Percentiles rank a stretch among this genome's conserved stretches.
Evolutionary conservation across 2,888 invertebrate genomes (phyloP).

Genomic region (Melangyna quadrimaculata): DNA sequence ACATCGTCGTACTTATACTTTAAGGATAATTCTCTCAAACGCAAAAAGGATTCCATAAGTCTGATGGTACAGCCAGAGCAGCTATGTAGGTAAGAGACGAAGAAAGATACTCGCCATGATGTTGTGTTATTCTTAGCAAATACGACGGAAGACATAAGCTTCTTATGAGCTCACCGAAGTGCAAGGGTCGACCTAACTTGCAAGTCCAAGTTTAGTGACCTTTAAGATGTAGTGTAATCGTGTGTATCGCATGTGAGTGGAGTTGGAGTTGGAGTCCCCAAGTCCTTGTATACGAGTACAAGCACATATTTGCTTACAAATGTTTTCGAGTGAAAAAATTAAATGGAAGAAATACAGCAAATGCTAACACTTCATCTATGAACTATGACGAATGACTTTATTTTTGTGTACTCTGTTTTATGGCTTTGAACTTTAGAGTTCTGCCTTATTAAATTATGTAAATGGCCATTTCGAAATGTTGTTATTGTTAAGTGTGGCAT

Average conservation of each 20-base stretch:
- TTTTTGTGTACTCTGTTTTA: neutral
- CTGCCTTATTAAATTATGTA: neutral
- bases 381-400: neutral
- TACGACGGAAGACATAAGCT: slow-evolving; percentile 64
- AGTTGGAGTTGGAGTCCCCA: neutral
- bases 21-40: slow-evolving; percentile 48
- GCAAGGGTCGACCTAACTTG: slow-evolving; percentile 35
- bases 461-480: neutral
- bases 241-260: slow-evolving; percentile 31
- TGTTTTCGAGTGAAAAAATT: neutral
- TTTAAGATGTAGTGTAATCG: slow-evolving; percentile 41
- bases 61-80: neutral
- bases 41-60: slow-evolving; percentile 49
- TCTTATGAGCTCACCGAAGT: slow-evolving; percentile 59
- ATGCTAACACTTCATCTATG: neutral
- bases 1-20: neutral
- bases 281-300: neutral
- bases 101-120: neutral
- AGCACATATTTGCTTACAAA: slow-evolving; percentile 19
- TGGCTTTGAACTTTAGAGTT: neutral
- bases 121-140: slow-evolving; percentile 56
- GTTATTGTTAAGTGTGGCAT: no score
- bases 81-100: neutral
- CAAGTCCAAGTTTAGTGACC: slow-evolving; percentile 69
- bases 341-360: neutral